These are phyloP conservation scores for Agelas oroides DNA, from an alignment of 37 sponge, comb jelly and placozoan species.

Conservation along the genomic window DNA sequence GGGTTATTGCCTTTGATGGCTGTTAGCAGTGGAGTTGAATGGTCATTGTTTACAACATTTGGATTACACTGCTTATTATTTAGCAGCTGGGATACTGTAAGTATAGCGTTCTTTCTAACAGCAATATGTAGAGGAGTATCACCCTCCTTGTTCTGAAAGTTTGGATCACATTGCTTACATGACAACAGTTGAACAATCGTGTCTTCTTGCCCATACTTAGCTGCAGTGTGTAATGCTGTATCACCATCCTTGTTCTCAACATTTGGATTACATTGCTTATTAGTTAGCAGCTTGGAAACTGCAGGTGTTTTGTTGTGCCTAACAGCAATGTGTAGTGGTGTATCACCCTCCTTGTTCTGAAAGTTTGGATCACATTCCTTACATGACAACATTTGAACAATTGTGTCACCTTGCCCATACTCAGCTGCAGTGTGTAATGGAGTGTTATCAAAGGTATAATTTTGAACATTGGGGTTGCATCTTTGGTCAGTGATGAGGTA, in stretches of 20 bases:
- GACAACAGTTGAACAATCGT: not conserved
- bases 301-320: not conserved
- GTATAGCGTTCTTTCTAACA: not conserved
- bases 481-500: no score
- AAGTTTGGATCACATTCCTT: no score
- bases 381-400: no score
- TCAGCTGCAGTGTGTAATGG: no score
- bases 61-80: not conserved
- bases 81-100: not conserved
- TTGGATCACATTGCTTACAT: constrained; percentile 7
- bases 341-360: no score
- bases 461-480: no score
- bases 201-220: not conserved
- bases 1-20: not conserved
- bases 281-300: not conserved
- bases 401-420: no score
- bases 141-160: not conserved
- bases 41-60: not conserved
- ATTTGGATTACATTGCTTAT: not conserved
- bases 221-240: constrained; percentile 35
- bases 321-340: no score
- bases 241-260: not conserved
- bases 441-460: no score
- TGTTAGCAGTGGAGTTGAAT: constrained; percentile 23
- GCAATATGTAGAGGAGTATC: constrained; percentile 22